phyloP scores from a whole-genome alignment of 2,888 invertebrate species.

The Eugnorisma glareosa region DNA sequence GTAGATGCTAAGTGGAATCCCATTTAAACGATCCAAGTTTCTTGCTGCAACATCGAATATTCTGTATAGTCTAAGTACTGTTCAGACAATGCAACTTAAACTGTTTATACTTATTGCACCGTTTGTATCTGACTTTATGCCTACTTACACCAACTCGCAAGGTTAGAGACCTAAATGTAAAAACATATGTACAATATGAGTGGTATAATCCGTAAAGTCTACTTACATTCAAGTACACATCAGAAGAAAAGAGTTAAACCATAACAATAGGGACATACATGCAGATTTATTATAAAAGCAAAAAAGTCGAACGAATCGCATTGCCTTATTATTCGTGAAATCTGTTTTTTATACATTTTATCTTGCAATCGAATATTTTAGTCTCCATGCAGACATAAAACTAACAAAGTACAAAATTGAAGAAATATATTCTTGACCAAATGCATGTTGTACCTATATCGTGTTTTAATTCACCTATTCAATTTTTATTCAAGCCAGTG shows the following conservation, averaged over 20 bases:
- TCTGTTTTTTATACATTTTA: constrained; percentile 47
- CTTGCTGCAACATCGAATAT: background rate
- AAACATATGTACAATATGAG: too few relatives aligned
- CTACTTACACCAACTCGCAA: background rate
- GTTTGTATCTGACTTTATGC: background rate
- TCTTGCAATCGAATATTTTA: constrained; percentile 33
- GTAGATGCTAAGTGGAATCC: too few relatives aligned
- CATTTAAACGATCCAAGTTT: background rate
- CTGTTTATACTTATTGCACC: background rate
- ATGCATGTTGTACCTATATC: constrained; percentile 13
- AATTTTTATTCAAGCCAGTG: constrained; percentile 9
- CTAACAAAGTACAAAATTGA: constrained; percentile 1
- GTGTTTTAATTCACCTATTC: constrained; percentile 24
- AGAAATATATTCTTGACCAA: background rate
- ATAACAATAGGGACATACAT: background rate
- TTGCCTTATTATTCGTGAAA: constrained; percentile 38
- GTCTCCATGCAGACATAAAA: constrained; percentile 17
- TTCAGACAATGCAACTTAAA: background rate
- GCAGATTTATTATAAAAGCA: constrained; percentile 23
- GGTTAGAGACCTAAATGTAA: rapidly evolving
- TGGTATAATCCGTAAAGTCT: too few relatives aligned
- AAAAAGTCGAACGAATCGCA: constrained; percentile 13
- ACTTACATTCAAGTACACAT: background rate
- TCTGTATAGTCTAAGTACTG: background rate
- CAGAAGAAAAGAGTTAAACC: background rate